Base-by-base conservation (phyloP, 30 jellyfish, hydroid and myxozoan species). In the Hydra vulgaris region DNA sequence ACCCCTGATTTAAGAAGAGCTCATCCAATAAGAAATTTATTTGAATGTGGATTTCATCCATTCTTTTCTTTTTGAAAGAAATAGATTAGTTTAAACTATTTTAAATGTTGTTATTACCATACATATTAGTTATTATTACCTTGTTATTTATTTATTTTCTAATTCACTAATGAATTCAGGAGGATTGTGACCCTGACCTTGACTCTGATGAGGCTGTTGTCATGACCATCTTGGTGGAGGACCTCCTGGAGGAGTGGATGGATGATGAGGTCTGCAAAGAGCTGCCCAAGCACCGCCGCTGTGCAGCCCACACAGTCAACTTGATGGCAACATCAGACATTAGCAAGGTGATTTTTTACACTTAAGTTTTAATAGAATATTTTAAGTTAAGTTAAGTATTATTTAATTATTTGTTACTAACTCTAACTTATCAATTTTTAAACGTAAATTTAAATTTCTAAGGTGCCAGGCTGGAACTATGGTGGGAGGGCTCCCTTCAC, bases 251-350 rank as follows among this genome's bases (percentile, higher is more conserved):
- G 27, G 81, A 73, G 23, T 18, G 27, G 23, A 25, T 22, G 23
- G 53, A 73, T 73, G 52, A 21, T 21, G 23, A 22, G 81, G 81
- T 22, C 55, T n/a, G 53, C 55, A 21, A 27, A 19, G 81, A 73
- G 53, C 16, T 73, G 56, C 81, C 81, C 55, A 27, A 27, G 55
- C 81, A 73, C 55, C 52, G 55, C 27, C 27, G 81, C 23, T 73
- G 81, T 73, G 81, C 81, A 22, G 55, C 81, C 52, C 81, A 73
- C 55, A 19, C 81, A n/a, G 23, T 73, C 61, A 73, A 73, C 81
- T 25, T 73, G 81, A 73, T 73, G 27, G 81, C 81, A 27, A 73
- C 81, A 21, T 22, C 81, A 22, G 81, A 73, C 61, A 40, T 40
- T 40, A 40, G 61, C 61, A 40, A 40, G 61, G 61, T 40, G 61